Conservation (phyloP, 2,797 vertebrate species). For the Threskiornis aethiopicus region DNA sequence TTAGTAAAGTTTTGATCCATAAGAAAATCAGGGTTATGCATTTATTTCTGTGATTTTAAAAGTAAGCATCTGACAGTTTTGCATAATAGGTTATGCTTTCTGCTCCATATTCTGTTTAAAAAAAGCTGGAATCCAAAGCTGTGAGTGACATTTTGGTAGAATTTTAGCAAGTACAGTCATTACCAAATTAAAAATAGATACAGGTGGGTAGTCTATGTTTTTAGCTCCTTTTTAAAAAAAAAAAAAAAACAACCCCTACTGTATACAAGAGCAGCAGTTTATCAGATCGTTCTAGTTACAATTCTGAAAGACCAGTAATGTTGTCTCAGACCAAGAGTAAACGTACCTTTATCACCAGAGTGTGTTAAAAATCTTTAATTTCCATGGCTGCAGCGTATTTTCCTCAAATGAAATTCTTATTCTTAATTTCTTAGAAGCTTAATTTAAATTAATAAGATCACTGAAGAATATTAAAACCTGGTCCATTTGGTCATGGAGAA, state of each 20-base stretch:
- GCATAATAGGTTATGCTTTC: conserved; percentile 60
- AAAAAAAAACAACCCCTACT: not conserved
- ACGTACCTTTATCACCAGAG: not conserved
- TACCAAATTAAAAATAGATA: conserved; percentile 63
- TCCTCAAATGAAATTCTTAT: not conserved
- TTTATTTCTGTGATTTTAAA: conserved; percentile 44
- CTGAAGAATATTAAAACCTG: not conserved
- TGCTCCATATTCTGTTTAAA: conserved; percentile 55
- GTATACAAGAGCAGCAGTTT: conserved; percentile 11
- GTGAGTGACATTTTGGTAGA: conserved; percentile 65
- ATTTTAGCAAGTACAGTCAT: conserved; percentile 61
- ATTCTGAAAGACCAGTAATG: not conserved
- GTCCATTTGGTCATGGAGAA: not conserved
- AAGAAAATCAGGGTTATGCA: not conserved
- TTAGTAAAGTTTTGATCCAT: not conserved
- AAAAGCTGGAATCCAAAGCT: conserved; percentile 58
- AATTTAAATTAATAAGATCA: not conserved
- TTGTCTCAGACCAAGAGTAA: not conserved
- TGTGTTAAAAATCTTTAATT: not conserved
- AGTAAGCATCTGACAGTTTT: conserved; percentile 57
- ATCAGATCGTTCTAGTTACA: not conserved
- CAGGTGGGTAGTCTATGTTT: conserved; percentile 56
- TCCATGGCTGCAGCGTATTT: not conserved
- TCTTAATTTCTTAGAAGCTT: not conserved
- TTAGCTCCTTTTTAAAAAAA: not conserved